These are phyloP conservation scores for Dendroctonus valens DNA, from an alignment of 1,140 invertebrate species.

Conservation along the genomic window DNA sequence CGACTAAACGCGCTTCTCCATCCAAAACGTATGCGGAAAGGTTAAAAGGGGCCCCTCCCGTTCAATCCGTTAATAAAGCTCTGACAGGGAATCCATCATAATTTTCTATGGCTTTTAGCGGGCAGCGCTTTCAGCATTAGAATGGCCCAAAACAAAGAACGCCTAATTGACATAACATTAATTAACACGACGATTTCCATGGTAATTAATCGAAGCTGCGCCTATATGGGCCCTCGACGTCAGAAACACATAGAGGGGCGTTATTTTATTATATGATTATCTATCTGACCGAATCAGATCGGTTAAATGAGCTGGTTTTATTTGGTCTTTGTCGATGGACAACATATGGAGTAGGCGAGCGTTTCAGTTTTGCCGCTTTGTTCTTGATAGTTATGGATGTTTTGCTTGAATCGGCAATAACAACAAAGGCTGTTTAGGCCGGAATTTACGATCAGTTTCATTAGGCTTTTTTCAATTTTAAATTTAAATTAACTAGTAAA, in stretches of 20 bases:
- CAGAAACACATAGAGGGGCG: background rate
- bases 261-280: too few relatives aligned
- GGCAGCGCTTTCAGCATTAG: slow-evolving; percentile 25
- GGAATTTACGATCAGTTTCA: too few relatives aligned
- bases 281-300: too few relatives aligned
- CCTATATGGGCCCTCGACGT: slow-evolving; percentile 1
- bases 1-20: background rate
- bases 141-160: slow-evolving; percentile 31
- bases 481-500: too few relatives aligned
- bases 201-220: slow-evolving; percentile 23
- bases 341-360: too few relatives aligned
- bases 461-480: too few relatives aligned
- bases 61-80: slow-evolving; percentile 31
- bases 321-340: too few relatives aligned
- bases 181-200: slow-evolving; percentile 26
- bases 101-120: slow-evolving; percentile 34
- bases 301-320: too few relatives aligned
- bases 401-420: too few relatives aligned
- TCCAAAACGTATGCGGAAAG: slow-evolving; percentile 21
- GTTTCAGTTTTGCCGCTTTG: too few relatives aligned
- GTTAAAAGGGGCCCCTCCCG: slow-evolving; percentile 26
- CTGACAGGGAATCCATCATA: slow-evolving; percentile 34
- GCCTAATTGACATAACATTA: slow-evolving; percentile 34
- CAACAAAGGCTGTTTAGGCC: too few relatives aligned
- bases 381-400: too few relatives aligned